Evolutionary conservation across 2,888 invertebrate genomes (phyloP), one percentile per base, ranked within the genome.

Genomic region (Sinohyriopsis cumingii): DNA sequence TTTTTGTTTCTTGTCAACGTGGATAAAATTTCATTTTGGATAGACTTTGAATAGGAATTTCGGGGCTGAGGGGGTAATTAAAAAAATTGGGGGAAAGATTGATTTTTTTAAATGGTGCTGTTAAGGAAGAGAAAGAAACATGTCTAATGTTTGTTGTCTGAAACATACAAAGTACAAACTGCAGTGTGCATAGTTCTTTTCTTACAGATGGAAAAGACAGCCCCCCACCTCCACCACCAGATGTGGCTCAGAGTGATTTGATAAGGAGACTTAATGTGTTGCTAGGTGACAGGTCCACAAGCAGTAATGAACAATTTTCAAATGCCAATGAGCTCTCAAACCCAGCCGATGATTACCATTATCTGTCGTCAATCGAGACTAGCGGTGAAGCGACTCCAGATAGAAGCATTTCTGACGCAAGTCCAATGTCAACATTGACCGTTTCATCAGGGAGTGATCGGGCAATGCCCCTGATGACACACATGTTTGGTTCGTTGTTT

Each of bases 371-470:
- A 22, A 80, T 93, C 69, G 92, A 91, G 55, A 92, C 92, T 72
- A 91, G 92, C 72, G 92, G 92, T 72, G 91, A 91, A 45, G 75
- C 72, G 24, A 75, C 77, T 19, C 94, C 94, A 0, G 91, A 95
- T 66, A 81, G 81, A 63, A 93, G 94, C 65, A 94, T 95, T 45
- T 94, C 94, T 70, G 95, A 95, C 84, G 95, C 95, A 56, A 96
- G 96, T 88, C 96, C 96, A 67, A 94, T 96, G n/a, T 96, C 96
- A 53, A 96, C 96, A 0, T 91, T 96, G 59, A 96, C 96, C 5
- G 96, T 95, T 4, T 95, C 95, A 0, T 95, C 95, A 0, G 95
- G 95, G 84, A 93, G 93, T 71, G 93, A 92, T 62, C 77, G 79
- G 92, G 93, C 74, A 92, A 57, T 67, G 45, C 76, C 78, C n/a